Evolutionary conservation across 2,888 invertebrate species (phyloP).

Genomic region (Apamea crenata): DNA sequence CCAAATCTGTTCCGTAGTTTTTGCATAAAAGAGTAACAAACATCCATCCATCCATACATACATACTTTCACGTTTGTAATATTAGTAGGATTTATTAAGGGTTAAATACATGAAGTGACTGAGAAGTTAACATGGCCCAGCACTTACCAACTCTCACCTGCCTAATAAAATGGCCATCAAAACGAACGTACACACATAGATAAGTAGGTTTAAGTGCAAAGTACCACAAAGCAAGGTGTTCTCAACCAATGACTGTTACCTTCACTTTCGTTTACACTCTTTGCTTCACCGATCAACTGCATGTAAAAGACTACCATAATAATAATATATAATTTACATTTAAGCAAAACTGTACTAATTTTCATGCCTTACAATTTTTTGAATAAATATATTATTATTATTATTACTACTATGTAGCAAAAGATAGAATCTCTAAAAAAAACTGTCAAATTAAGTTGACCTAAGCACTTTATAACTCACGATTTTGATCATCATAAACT

Average conservation of each 20-base stretch:
- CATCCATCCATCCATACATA: too few species aligned
- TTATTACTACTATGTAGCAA: neutral
- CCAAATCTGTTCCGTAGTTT: too few species aligned
- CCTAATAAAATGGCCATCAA: conserved; percentile 20
- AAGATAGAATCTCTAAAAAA: neutral
- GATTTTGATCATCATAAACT: neutral
- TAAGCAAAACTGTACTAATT: too few species aligned
- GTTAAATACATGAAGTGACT: neutral
- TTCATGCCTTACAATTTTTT: too few species aligned
- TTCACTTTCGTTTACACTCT: conserved; percentile 9
- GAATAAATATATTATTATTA: too few species aligned
- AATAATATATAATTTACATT: too few species aligned
- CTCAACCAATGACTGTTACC: neutral
- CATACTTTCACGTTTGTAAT: too few species aligned
- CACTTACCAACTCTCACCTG: conserved; percentile 14
- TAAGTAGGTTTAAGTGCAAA: neutral
- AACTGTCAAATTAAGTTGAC: neutral
- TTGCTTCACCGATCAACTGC: neutral
- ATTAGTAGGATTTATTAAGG: neutral
- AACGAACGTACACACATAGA: neutral
- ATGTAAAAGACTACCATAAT: too few species aligned
- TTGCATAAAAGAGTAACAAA: too few species aligned
- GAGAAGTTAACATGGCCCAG: neutral
- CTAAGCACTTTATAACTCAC: neutral
- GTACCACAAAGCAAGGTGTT: conserved; percentile 3